phyloP scores from a whole-genome alignment of 2,113 vertebrate species.

The Phalacrocorax carbo region DNA sequence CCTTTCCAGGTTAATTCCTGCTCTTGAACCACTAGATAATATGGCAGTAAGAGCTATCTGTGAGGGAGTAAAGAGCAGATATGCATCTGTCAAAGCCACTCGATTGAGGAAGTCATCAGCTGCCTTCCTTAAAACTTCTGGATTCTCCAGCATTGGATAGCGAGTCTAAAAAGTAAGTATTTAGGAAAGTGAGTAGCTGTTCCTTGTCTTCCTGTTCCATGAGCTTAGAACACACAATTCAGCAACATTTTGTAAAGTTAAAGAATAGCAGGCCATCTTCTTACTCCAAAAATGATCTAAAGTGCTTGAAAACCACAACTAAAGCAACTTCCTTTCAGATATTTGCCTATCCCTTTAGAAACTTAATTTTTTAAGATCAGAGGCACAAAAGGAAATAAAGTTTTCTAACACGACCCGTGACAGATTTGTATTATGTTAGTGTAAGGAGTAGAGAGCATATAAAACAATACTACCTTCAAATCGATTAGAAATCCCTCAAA shows the following conservation, averaged over 20 bases:
- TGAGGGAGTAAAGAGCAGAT: conserved; percentile 88
- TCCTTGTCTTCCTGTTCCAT: fast-evolving
- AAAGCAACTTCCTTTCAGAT: neutral
- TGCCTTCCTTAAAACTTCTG: conserved; percentile 88
- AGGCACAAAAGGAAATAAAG: neutral
- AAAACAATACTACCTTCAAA: conserved; percentile 81
- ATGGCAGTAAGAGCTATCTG: conserved; percentile 91
- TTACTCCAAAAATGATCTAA: neutral
- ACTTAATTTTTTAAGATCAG: neutral
- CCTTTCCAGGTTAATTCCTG: conserved; percentile 92
- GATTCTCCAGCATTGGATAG: conserved; percentile 88
- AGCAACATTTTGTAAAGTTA: neutral
- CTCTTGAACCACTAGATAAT: conserved; percentile 87
- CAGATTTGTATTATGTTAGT: neutral
- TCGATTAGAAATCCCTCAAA: conserved; percentile 96
- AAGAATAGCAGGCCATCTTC: neutral
- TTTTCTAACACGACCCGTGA: neutral
- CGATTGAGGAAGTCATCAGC: conserved; percentile 93
- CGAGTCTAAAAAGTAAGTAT: conserved; percentile 82
- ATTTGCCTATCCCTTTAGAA: neutral
- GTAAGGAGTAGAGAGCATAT: fast-evolving
- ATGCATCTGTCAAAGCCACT: conserved; percentile 85
- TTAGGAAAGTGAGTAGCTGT: neutral
- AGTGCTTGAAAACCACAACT: neutral
- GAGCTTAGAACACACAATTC: neutral